Base-by-base conservation (phyloP, 2,113 vertebrate genomes). In the Heteronetta atricapilla region DNA sequence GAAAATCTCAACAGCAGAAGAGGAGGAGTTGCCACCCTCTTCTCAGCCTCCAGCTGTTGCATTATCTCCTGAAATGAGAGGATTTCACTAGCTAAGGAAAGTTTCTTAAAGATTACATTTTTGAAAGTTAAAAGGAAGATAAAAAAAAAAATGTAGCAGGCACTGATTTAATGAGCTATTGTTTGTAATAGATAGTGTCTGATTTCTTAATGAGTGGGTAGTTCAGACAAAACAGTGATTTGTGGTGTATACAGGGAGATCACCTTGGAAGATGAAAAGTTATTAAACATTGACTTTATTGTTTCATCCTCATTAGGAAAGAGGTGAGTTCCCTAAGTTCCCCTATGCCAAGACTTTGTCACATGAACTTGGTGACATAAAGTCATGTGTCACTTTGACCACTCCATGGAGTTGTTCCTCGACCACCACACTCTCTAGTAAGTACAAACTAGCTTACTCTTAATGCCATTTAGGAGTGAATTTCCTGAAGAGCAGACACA, bases 371-470 rank as follows among this genome's bases (percentile, higher is more conserved):
- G 6, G 38, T 84, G n/a, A 13, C 33, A 33, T 21, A 34, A 21
- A 79, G 17, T 19, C 1, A 1, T 55, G 8, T 2, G 1, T 64
- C 62, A 67, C 16, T 15, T 46, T 82, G 36, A 2, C 46, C 0
- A 0, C 34, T 68, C 67, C 56, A 10, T 40, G 44, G 44, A 4
- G 50, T 87, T 59, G 3, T 56, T 74, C 22, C 29, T 87, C 0
- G 0, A 11, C 18, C 26, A 38, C 7, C 1, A 1, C 25, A 44
- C 56, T 84, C 38, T 85, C 5, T 1, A 2, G 6, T 44, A 64
- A 78, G 16, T 50, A 75, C 10, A 33, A 68, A 52, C 7, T 75
- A 29, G 29, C 13, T 48, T n/a, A 48, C 6, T 84, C 23, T 46
- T 66, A 29, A 38, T 91, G 34, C 17, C 3, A 2, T 38, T 58